Base-by-base conservation (phyloP, 1,140 invertebrate genomes). In the Thaumatotibia leucotreta region DNA sequence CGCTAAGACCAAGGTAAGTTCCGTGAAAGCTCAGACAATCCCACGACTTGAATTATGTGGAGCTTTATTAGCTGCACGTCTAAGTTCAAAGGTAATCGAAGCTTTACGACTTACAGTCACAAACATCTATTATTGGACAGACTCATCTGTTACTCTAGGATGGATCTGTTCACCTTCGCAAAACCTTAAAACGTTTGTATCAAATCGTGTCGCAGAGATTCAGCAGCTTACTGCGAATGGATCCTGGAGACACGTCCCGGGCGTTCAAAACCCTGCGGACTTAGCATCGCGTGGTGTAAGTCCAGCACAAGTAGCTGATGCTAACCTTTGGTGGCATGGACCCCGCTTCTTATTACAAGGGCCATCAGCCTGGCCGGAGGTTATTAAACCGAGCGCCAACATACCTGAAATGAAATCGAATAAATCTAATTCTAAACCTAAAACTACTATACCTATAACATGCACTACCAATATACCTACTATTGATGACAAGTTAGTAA, bases 141-240 rank as follows among this genome's bases (percentile, higher is more conserved):
- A 69, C 39, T 65, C 67, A 24, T 65, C 63, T 1, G 58, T 69
- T 0, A 54, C 65, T 3, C 29, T 69, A 3, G 31, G 63, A 22
- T 68, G 67, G 67, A 20, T 68, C 4, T 9, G 8, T 5, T 64
- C 67, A 39, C 8, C 45, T 4, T 11, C 61, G 8, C 27, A 23
- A 17, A 29, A 66, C n/a, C 14, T 70, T 10, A 66, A 70, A 49
- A 50, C 62, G 6, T 70, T 70, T 61, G 68, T 71, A 0, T 32
- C 68, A 49, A 70, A 66, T 20, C 61, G 68, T 8, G 52, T 70
- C 1, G 63, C 49, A 22, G 50, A 70, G 32, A 70, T 70, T 17
- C 61, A 66, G 11, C 3, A 67, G 9, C 22, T 71, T 22, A 20
- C 66, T 29, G 33, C 64, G 8, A 20, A 29, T 50, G 58, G 29